Evolutionary conservation across 2,797 vertebrate species (phyloP).

Genomic region (Uromys caudimaculatus): DNA sequence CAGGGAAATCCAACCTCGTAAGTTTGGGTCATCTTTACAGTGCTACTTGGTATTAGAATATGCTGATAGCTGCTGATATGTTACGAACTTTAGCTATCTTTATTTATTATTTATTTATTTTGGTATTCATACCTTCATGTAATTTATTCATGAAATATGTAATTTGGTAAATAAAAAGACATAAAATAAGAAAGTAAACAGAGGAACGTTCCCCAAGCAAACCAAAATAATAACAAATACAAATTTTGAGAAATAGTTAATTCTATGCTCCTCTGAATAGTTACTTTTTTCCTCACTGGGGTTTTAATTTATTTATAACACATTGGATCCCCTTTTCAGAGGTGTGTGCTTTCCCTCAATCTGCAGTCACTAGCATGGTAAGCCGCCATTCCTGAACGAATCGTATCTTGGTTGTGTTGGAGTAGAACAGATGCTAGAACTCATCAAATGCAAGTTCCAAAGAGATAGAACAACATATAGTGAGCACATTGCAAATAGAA

Average conservation of each 20-base stretch:
- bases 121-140: background rate
- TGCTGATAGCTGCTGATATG: background rate
- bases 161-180: background rate
- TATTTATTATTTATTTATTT: background rate
- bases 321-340: too few relatives aligned
- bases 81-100: background rate
- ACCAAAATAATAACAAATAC: background rate
- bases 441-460: too few relatives aligned
- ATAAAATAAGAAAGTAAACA: background rate
- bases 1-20: background rate
- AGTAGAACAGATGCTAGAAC: too few relatives aligned
- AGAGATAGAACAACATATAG: too few relatives aligned
- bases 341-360: too few relatives aligned
- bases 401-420: too few relatives aligned
- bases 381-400: too few relatives aligned
- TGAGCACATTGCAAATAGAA: too few relatives aligned
- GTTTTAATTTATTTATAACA: too few relatives aligned
- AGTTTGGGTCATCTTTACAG: background rate
- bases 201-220: background rate
- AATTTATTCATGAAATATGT: background rate
- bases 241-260: background rate
- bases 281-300: too few relatives aligned
- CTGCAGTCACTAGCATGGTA: too few relatives aligned
- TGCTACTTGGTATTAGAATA: background rate
- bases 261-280: too few relatives aligned